Evolutionary conservation across 2,113 vertebrate species (phyloP).

Genomic region (Thinocorus orbignyianus): DNA sequence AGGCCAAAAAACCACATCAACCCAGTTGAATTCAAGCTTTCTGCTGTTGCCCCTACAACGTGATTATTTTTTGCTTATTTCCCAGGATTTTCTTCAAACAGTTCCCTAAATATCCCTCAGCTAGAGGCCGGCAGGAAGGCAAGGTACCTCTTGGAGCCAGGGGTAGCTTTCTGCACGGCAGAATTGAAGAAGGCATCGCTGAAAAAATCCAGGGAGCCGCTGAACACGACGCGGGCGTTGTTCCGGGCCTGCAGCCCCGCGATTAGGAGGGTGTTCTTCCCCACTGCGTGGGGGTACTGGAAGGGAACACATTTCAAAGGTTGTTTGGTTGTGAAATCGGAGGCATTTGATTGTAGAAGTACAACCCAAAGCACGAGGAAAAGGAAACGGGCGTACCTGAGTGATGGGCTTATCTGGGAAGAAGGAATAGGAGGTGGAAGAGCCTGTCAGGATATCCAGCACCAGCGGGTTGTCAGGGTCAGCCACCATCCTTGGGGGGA

Average conservation of each 20-base stretch:
- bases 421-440: slow-evolving; percentile 89
- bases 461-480: slow-evolving; percentile 96
- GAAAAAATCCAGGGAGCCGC: slow-evolving; percentile 95
- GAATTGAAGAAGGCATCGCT: slow-evolving; percentile 96
- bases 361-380: neutral
- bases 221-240: slow-evolving; percentile 95
- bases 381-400: slow-evolving; percentile 76
- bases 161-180: slow-evolving; percentile 87
- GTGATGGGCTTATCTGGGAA: slow-evolving; percentile 95
- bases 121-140: fast-evolving
- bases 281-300: slow-evolving; percentile 95
- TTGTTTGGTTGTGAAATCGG: neutral
- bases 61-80: neutral
- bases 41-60: neutral
- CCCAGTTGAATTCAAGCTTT: fast-evolving
- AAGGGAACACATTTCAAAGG: fast-evolving
- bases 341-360: neutral
- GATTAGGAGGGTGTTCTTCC: slow-evolving; percentile 95
- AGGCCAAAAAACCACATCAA: fast-evolving
- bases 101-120: fast-evolving
- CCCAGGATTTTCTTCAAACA: neutral
- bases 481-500: slow-evolving; percentile 88
- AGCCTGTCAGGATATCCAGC: slow-evolving; percentile 96
- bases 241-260: slow-evolving; percentile 96
- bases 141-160: slow-evolving; percentile 85